Conservation (phyloP, 2,888 invertebrate species). For the Terebella lapidaria region DNA sequence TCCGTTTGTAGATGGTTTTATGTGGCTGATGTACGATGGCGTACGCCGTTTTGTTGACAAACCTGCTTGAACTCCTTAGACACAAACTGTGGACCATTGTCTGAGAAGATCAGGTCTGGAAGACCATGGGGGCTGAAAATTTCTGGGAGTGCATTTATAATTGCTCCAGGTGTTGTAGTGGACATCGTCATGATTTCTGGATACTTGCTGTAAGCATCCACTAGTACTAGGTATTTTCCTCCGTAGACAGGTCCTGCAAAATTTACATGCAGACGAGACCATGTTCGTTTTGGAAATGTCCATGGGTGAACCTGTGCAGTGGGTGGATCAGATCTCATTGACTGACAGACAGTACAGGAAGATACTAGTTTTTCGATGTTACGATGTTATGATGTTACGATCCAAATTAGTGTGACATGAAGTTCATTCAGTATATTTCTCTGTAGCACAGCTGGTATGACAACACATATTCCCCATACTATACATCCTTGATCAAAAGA, state of each 20-base stretch:
- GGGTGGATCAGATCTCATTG: neutral
- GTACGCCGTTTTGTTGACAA: neutral
- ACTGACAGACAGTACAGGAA: neutral
- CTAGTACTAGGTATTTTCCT: neutral
- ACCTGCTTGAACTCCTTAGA: neutral
- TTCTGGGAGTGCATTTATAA: neutral
- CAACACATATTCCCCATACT: neutral
- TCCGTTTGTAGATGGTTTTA: neutral
- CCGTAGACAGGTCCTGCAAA: neutral
- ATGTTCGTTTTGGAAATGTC: neutral
- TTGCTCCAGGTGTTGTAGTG: neutral
- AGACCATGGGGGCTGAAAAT: neutral
- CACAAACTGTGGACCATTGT: neutral
- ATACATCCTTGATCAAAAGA: slow-evolving; percentile 3
- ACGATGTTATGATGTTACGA: neutral
- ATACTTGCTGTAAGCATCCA: neutral
- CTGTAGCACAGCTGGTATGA: neutral
- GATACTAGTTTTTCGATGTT: neutral
- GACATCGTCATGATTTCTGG: neutral
- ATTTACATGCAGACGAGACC: neutral
- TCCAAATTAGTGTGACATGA: neutral
- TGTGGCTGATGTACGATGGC: neutral
- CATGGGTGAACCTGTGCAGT: neutral
- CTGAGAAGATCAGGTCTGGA: neutral
- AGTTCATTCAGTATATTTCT: neutral